phyloP scores from a whole-genome alignment of 2,797 vertebrate species.

The Brotogeris chrysoptera region DNA sequence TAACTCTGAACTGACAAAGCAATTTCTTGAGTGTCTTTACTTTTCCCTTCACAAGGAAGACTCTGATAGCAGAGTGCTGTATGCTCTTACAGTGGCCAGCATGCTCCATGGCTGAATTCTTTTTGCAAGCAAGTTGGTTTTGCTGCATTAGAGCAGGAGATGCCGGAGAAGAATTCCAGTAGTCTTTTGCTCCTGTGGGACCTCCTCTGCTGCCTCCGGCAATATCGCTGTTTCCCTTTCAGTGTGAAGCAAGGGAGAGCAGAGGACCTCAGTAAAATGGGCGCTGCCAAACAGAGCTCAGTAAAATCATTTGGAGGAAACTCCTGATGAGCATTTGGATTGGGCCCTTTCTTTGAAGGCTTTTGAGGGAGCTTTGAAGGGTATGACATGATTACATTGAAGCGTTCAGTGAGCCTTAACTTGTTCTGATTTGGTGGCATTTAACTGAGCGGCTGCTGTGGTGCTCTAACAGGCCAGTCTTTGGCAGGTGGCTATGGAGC shows the following conservation, averaged over 20 bases:
- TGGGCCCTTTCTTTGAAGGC: neutral
- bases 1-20: neutral
- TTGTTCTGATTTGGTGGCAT: neutral
- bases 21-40: neutral
- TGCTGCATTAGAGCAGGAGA: neutral
- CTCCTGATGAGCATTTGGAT: neutral
- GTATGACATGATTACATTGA: accelerated
- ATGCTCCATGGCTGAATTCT: neutral
- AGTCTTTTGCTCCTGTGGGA: neutral
- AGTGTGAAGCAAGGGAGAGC: neutral
- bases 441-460: neutral
- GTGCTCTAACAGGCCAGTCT: neutral
- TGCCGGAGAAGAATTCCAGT: neutral
- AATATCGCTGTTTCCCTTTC: neutral
- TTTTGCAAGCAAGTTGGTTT: neutral
- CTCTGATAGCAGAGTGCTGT: no score
- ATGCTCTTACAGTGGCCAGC: neutral
- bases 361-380: neutral
- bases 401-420: neutral
- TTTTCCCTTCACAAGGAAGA: neutral
- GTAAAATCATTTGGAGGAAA: neutral
- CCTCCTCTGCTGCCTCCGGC: neutral
- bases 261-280: neutral
- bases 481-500: neutral
- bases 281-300: neutral